These are phyloP conservation scores for Xenus cinereus DNA, from an alignment of 2,113 vertebrate species.

Conservation along the genomic window DNA sequence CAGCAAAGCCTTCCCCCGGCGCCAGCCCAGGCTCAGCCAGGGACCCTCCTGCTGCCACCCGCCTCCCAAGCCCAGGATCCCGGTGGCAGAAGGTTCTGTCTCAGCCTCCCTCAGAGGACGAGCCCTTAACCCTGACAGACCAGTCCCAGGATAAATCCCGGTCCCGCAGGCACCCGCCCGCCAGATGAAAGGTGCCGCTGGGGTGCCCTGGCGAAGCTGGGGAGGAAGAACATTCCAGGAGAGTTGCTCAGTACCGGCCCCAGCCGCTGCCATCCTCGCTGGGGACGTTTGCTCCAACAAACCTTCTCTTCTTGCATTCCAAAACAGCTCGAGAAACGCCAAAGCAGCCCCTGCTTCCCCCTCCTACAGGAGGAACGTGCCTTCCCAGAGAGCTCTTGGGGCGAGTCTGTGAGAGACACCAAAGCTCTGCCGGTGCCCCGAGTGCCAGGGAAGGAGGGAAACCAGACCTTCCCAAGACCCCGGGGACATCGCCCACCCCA, in stretches of 20 bases:
- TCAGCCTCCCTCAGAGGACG: neutral
- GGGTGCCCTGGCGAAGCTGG: neutral
- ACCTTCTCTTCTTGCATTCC: neutral
- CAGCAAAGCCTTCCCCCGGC: neutral
- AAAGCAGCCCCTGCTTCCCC: neutral
- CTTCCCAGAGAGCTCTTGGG: neutral
- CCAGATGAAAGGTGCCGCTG: conserved; percentile 14
- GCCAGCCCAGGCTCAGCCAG: accelerated
- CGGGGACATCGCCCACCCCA: no score
- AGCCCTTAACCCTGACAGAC: conserved; percentile 3
- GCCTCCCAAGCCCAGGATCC: neutral
- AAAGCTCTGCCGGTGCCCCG: neutral
- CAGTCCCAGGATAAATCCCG: conserved; percentile 14
- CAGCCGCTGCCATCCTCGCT: accelerated
- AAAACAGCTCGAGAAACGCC: neutral
- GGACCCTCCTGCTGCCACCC: neutral
- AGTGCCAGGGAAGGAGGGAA: neutral
- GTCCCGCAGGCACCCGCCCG: neutral
- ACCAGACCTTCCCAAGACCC: neutral
- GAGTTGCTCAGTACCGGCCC: neutral
- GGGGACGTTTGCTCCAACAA: neutral
- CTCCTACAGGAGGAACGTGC: accelerated
- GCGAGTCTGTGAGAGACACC: neutral
- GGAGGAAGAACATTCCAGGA: conserved; percentile 22
- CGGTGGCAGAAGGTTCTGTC: neutral